Conservation (phyloP, 2,797 vertebrate species). For the Gallirallus australis region DNA sequence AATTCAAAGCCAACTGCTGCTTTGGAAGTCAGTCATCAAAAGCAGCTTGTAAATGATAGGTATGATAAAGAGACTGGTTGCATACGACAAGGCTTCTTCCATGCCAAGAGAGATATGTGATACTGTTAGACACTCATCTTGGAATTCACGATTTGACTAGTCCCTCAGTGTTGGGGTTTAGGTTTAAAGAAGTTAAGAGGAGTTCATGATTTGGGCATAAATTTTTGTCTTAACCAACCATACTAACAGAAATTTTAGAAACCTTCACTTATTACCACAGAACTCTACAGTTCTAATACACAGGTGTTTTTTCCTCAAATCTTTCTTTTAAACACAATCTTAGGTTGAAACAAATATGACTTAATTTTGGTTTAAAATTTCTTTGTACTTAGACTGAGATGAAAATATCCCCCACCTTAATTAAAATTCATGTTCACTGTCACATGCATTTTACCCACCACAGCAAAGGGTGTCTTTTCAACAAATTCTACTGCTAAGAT, state of each 20-base stretch:
- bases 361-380: neutral
- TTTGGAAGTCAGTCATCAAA: neutral
- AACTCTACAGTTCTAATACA: neutral
- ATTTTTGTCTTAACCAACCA: no score
- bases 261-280: neutral
- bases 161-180: neutral
- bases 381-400: neutral
- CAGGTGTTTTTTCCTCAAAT: accelerated
- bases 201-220: neutral
- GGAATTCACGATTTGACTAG: neutral
- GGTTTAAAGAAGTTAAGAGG: neutral
- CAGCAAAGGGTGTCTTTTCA: no score
- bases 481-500: neutral
- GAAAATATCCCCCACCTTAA: neutral
- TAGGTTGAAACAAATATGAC: neutral
- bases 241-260: no score
- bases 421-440: neutral
- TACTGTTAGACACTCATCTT: neutral
- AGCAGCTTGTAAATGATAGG: neutral
- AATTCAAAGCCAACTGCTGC: neutral
- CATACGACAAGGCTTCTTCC: neutral
- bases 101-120: neutral
- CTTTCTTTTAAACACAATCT: neutral
- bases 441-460: no score
- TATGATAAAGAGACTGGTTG: neutral